These are phyloP conservation scores for human DNA, from an alignment of 2,113 vertebrate species.

Conservation along the genomic window DNA sequence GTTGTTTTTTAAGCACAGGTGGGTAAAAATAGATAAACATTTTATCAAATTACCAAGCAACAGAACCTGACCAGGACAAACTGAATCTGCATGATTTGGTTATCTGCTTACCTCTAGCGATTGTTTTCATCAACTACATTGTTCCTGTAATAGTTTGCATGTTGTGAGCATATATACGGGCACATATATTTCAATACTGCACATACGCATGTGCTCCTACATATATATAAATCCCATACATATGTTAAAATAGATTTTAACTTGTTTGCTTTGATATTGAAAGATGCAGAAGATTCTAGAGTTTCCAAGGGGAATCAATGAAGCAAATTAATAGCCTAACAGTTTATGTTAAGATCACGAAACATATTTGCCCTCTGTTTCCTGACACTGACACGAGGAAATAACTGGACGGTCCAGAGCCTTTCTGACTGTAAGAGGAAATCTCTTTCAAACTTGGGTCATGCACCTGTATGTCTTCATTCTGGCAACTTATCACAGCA, in stretches of 20 bases:
- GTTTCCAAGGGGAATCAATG: not conserved
- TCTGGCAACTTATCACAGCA: not conserved
- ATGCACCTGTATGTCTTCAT: not conserved
- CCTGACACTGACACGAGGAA: not conserved
- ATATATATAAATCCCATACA: not conserved
- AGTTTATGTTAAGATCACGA: not conserved
- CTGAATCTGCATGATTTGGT: not conserved
- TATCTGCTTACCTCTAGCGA: not conserved
- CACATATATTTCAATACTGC: not conserved
- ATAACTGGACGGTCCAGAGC: not conserved
- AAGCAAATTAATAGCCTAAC: not conserved
- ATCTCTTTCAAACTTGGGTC: not conserved
- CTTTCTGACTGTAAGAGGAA: not conserved
- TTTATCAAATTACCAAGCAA: constrained; percentile 57
- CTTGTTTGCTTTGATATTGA: not conserved
- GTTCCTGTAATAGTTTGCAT: not conserved
- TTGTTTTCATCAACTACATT: not conserved
- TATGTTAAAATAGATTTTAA: not conserved
- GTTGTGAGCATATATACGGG: not conserved
- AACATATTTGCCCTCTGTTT: not conserved
- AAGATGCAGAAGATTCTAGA: constrained; percentile 27
- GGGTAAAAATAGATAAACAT: constrained; percentile 59
- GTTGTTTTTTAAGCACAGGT: constrained; percentile 57
- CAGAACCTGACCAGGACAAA: not conserved
- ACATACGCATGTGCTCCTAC: not conserved